phyloP scores from a whole-genome alignment of 2,888 invertebrate species.

The Nasonia oneida region DNA sequence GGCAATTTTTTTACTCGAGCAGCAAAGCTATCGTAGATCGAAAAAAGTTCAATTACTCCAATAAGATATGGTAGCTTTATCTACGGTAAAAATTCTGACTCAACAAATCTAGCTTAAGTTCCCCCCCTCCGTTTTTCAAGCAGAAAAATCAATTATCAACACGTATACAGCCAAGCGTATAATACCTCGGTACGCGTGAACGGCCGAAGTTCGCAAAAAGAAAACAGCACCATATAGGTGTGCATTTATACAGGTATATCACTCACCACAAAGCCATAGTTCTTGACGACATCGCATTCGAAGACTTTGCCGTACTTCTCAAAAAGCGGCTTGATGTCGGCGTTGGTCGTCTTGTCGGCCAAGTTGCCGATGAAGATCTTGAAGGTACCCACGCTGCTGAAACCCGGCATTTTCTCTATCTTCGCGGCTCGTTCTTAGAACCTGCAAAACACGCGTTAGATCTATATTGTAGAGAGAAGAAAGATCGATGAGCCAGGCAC shows the following conservation, averaged over 20 bases:
- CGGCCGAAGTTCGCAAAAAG: not conserved
- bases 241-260: not conserved
- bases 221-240: not conserved
- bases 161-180: not conserved
- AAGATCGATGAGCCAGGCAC: not conserved
- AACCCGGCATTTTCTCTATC: slow-evolving; percentile 87
- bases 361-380: slow-evolving; percentile 99
- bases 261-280: slow-evolving; percentile 96
- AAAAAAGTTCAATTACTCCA: not conserved
- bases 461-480: not conserved
- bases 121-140: not conserved
- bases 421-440: slow-evolving; percentile 42
- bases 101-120: not conserved
- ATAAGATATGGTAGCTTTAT: not conserved
- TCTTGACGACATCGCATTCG: slow-evolving; percentile 98
- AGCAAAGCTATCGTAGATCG: not conserved
- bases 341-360: slow-evolving; percentile 93
- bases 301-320: slow-evolving; percentile 98
- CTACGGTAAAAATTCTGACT: not conserved
- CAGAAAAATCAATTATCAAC: not conserved
- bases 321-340: slow-evolving; percentile 94
- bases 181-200: too few species aligned
- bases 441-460: slow-evolving; percentile 12
- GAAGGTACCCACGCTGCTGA: slow-evolving; percentile 91
- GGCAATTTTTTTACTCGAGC: too few species aligned